These are phyloP conservation scores for Trochalopteron elliotii DNA, from an alignment of 2,113 vertebrate genomes.

Conservation along the genomic window DNA sequence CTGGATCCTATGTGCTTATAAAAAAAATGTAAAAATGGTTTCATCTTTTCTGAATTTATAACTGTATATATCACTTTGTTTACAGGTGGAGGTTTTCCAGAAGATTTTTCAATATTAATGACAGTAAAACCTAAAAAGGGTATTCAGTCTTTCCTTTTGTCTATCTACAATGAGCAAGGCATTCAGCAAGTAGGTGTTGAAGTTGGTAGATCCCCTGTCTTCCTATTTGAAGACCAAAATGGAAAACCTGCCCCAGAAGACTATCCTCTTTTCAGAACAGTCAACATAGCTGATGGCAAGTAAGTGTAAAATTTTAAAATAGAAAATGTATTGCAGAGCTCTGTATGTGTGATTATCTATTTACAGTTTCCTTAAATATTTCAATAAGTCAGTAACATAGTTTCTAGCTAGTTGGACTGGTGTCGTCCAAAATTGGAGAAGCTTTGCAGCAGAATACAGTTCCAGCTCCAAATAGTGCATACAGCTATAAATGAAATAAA, in stretches of 20 bases:
- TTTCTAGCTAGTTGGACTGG: not conserved
- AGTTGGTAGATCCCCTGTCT: slow-evolving; percentile 93
- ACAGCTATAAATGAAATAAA: not conserved
- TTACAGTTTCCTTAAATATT: not conserved
- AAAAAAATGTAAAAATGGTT: not conserved
- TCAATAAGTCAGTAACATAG: not conserved
- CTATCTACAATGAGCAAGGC: slow-evolving; percentile 90
- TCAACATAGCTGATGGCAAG: slow-evolving; percentile 96
- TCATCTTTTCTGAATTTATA: not conserved
- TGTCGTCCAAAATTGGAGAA: not conserved
- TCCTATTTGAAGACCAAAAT: slow-evolving; percentile 93
- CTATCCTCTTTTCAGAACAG: slow-evolving; percentile 89
- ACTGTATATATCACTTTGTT: not conserved
- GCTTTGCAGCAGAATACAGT: not conserved
- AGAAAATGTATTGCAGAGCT: not conserved
- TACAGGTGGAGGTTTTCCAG: slow-evolving; percentile 88
- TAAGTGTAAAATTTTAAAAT: slow-evolving; percentile 72
- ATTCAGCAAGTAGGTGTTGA: slow-evolving; percentile 95
- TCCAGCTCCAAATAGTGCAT: not conserved
- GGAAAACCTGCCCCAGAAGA: slow-evolving; percentile 92
- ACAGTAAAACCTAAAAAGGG: slow-evolving; percentile 92
- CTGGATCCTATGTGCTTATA: not conserved
- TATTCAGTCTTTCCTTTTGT: slow-evolving; percentile 93
- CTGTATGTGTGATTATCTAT: not conserved
- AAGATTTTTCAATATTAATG: slow-evolving; percentile 97